A percentile compares a stretch with the other conserved stretches of the same genome.
Evolutionary conservation across 2,113 vertebrate species (phyloP).

Genomic region (Plestiodon gilberti): DNA sequence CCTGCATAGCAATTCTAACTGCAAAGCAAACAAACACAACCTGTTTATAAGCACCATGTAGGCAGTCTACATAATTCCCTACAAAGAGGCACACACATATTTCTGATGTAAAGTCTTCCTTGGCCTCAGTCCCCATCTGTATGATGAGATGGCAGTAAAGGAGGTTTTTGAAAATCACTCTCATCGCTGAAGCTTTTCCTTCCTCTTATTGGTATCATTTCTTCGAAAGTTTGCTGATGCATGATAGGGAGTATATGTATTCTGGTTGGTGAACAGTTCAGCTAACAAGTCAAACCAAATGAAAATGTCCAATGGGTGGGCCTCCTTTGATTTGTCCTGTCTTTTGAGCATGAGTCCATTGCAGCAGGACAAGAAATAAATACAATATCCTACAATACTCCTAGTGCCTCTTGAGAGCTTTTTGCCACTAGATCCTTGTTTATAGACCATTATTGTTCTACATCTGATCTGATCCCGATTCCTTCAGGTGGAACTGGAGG

Average conservation of each 20-base stretch:
- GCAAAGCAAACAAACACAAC: constrained; percentile 25
- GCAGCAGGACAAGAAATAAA: background rate
- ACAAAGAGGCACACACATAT: background rate
- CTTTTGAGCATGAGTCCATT: background rate
- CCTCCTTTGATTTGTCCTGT: background rate
- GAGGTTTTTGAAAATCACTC: background rate
- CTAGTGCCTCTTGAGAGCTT: background rate
- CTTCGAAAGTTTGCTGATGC: background rate
- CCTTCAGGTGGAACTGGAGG: too few relatives aligned
- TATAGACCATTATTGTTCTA: too few relatives aligned
- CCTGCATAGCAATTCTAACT: background rate
- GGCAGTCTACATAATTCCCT: background rate
- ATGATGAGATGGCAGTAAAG: background rate
- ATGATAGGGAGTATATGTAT: background rate
- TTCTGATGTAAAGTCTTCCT: background rate
- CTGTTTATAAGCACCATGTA: constrained; percentile 11
- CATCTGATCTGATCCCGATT: too few relatives aligned
- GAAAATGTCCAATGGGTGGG: background rate
- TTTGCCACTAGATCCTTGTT: background rate
- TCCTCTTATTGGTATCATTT: background rate
- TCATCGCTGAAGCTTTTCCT: background rate
- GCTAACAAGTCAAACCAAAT: background rate
- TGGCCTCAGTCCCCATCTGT: background rate
- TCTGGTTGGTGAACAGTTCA: background rate
- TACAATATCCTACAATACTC: too few relatives aligned